Conservation (phyloP, 2,113 vertebrate genomes). For the Hiodon alosoides region DNA sequence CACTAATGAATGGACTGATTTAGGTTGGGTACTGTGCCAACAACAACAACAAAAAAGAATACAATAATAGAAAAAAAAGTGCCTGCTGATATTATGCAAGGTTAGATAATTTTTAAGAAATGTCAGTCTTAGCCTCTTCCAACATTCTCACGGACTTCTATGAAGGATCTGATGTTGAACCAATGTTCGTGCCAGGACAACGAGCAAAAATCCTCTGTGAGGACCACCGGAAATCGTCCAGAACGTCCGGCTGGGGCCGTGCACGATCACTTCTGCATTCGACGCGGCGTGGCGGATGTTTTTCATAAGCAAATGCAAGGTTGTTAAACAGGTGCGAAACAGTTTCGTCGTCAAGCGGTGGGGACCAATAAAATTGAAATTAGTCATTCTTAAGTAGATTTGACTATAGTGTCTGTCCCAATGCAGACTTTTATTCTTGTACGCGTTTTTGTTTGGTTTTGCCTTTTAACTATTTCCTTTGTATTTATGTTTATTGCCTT, state of each 20-base stretch:
- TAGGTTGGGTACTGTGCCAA: background rate
- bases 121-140: constrained; percentile 34
- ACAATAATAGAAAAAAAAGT: constrained; percentile 60
- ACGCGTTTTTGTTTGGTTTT: constrained; percentile 34
- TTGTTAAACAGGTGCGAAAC: constrained; percentile 1
- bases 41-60: background rate
- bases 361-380: constrained; percentile 47
- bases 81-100: constrained; percentile 75
- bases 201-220: constrained; percentile 63
- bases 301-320: background rate
- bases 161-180: constrained; percentile 31
- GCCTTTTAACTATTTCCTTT: constrained; percentile 57
- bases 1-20: constrained; percentile 56
- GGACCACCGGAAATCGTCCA: constrained; percentile 50
- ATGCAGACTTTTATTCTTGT: constrained; percentile 67
- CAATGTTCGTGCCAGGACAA: constrained; percentile 49
- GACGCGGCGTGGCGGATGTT: background rate
- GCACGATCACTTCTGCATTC: background rate
- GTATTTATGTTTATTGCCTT: constrained; percentile 85
- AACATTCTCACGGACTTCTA: constrained; percentile 45
- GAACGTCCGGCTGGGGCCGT: background rate
- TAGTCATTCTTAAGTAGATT: constrained; percentile 10
- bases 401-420: constrained; percentile 59
- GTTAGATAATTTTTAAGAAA: constrained; percentile 39
- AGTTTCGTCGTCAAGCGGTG: constrained; percentile 36